Percentiles rank a stretch among this genome's conserved stretches.
Conservation (phyloP, 2,113 vertebrate genomes). For the Platichthys stellatus region DNA sequence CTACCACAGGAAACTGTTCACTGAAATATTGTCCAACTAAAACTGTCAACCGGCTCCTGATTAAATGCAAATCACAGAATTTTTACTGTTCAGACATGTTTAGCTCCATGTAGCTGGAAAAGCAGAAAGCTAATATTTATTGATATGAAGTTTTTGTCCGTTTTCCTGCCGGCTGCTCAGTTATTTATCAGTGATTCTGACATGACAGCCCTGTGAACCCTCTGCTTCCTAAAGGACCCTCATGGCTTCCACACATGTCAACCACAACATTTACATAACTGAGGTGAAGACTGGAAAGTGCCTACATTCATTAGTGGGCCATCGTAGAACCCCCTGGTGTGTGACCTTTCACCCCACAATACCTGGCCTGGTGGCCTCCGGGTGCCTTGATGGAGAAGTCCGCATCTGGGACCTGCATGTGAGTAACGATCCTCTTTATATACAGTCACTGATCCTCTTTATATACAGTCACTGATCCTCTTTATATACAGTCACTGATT, state of each 20-base stretch:
- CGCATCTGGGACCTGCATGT: slow-evolving; percentile 99
- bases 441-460: too few relatives aligned
- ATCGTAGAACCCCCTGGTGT: slow-evolving; percentile 98
- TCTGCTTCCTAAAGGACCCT: slow-evolving; percentile 84
- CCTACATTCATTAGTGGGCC: slow-evolving; percentile 96
- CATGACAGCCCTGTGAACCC: not conserved
- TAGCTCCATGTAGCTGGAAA: too few relatives aligned
- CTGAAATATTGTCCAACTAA: too few relatives aligned
- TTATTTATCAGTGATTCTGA: not conserved
- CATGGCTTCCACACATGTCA: slow-evolving; percentile 99
- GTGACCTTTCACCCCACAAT: slow-evolving; percentile 99
- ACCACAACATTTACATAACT: slow-evolving; percentile 99
- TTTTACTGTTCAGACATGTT: too few relatives aligned
- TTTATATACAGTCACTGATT: too few relatives aligned
- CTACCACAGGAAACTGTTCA: too few relatives aligned
- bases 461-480: too few relatives aligned
- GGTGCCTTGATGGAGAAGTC: slow-evolving; percentile 98
- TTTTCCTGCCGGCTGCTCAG: too few relatives aligned
- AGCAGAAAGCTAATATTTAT: too few relatives aligned
- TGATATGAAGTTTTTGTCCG: too few relatives aligned
- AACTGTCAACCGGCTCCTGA: too few relatives aligned
- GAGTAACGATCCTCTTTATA: slow-evolving; percentile 73
- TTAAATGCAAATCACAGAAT: too few relatives aligned
- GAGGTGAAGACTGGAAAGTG: slow-evolving; percentile 99
- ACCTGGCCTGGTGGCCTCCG: slow-evolving; percentile 96